phyloP scores from a whole-genome alignment of 2,888 invertebrate species.

The Idaea straminata region DNA sequence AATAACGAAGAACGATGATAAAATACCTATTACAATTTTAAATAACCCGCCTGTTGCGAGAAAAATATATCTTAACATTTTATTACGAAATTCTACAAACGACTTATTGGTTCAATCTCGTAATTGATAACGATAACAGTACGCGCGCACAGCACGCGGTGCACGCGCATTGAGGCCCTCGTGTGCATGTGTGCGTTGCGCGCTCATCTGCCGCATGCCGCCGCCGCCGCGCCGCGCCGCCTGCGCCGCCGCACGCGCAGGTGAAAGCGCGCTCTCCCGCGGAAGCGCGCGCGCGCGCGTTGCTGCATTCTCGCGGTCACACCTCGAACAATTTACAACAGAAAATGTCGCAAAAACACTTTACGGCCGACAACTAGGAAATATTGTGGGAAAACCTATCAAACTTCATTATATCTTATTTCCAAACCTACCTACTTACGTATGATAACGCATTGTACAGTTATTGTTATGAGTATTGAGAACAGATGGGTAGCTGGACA shows the following conservation, averaged over 20 bases:
- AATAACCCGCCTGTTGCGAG: neutral
- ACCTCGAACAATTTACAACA: neutral
- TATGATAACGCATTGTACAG: too few species aligned
- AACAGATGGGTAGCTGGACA: too few species aligned
- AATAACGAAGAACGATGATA: too few species aligned
- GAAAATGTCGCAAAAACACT: neutral
- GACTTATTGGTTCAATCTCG: neutral
- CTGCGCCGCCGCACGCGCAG: constrained; percentile 22
- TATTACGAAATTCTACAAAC: neutral
- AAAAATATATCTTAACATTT: neutral
- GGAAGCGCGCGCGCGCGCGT: constrained; percentile 18
- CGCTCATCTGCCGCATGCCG: neutral
- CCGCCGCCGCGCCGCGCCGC: constrained; percentile 24
- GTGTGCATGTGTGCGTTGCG: neutral
- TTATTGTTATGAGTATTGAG: too few species aligned
- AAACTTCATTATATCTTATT: neutral
- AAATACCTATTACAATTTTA: neutral
- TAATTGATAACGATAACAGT: neutral
- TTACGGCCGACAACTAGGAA: constrained; percentile 1
- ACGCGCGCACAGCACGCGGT: neutral
- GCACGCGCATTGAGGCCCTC: neutral
- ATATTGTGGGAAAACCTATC: neutral
- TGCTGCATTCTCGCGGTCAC: constrained; percentile 3
- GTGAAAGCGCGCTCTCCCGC: constrained; percentile 24
- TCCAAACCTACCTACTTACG: neutral